phyloP scores from a whole-genome alignment of 92 coral and sea anemone genomes.

The Diadumene lineata region DNA sequence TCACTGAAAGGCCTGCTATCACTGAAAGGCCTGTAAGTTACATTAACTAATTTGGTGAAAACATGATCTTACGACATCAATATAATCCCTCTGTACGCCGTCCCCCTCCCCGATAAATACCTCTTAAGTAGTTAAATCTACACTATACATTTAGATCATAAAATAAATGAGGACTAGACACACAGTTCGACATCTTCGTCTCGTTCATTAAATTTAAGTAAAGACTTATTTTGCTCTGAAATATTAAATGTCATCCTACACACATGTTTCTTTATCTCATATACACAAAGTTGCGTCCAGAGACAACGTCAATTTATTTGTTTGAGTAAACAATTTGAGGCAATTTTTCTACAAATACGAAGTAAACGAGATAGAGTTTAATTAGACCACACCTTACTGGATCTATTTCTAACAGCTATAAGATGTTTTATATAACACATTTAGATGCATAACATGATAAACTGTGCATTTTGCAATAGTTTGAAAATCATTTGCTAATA shows the following conservation, averaged over 20 bases:
- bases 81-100: too few relatives aligned
- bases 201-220: neutral
- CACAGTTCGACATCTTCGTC: neutral
- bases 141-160: neutral
- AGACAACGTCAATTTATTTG: neutral
- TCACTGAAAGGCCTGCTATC: too few relatives aligned
- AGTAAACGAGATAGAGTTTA: neutral
- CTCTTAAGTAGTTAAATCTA: neutral
- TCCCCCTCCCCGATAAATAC: neutral
- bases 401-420: neutral
- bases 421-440: neutral
- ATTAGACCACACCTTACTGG: neutral
- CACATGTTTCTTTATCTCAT: constrained; percentile 22
- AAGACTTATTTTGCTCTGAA: neutral
- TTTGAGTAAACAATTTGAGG: neutral
- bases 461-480: neutral
- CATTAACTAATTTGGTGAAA: too few relatives aligned
- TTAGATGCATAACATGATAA: neutral
- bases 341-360: neutral
- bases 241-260: constrained; percentile 16
- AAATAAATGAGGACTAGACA: neutral
- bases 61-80: too few relatives aligned
- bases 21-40: too few relatives aligned
- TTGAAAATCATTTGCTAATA: too few relatives aligned
- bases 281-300: neutral